Conservation (phyloP, 2,888 invertebrate genomes). For the Chirona hameri region DNA sequence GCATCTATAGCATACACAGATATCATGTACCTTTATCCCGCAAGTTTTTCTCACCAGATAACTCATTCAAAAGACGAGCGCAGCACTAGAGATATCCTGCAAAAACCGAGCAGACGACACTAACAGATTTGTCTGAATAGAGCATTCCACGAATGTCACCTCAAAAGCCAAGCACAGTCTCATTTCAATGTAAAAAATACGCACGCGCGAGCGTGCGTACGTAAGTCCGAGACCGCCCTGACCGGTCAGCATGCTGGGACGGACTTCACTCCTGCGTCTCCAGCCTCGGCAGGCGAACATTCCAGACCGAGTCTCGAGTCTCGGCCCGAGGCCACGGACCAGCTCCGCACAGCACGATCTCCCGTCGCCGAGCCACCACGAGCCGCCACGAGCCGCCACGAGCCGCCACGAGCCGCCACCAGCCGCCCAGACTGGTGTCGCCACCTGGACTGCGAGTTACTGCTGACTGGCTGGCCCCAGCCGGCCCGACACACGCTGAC, state of each 20-base stretch:
- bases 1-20: background rate
- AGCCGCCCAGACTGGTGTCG: no score
- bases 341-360: no score
- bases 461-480: no score
- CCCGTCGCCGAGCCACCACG: no score
- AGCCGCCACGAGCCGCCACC: no score
- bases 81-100: slow-evolving; percentile 8
- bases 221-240: background rate
- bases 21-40: slow-evolving; percentile 2
- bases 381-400: no score
- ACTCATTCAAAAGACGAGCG: background rate
- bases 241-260: background rate
- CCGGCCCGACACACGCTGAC: background rate
- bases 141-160: background rate
- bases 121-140: background rate
- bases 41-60: background rate
- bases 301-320: no score
- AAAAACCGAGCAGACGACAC: slow-evolving; percentile 4
- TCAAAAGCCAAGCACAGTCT: background rate
- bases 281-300: background rate
- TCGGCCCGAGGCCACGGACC: no score
- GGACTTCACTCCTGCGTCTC: background rate
- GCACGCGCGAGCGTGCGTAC: background rate
- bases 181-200: slow-evolving; percentile 22
- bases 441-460: no score